Conservation (phyloP, 1,140 invertebrate genomes). For the Drosophila asahinai region DNA sequence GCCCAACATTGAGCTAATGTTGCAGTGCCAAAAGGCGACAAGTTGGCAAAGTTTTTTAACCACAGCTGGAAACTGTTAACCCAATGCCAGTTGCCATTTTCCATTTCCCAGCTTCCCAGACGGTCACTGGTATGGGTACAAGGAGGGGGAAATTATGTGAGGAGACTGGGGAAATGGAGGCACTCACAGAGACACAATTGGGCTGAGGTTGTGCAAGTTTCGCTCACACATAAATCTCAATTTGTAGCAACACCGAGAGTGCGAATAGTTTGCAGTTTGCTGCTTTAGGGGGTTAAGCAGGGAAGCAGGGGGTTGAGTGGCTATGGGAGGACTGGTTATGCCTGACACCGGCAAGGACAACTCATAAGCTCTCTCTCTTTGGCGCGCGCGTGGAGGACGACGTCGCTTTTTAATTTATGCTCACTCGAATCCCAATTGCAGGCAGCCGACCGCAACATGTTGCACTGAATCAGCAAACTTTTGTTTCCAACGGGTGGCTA, state of each 20-base stretch:
- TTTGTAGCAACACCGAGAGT: slow-evolving; percentile 77
- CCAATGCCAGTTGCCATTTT: slow-evolving; percentile 75
- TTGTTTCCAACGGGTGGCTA: slow-evolving; percentile 19
- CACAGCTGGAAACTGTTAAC: slow-evolving; percentile 55
- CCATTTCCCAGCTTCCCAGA: slow-evolving; percentile 64
- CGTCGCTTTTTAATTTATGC: slow-evolving; percentile 77
- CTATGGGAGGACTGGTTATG: not conserved
- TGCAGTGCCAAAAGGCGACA: slow-evolving; percentile 66
- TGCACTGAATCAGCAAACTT: slow-evolving; percentile 65
- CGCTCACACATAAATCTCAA: slow-evolving; percentile 78
- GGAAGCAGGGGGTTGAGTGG: not conserved
- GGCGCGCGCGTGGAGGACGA: slow-evolving; percentile 13
- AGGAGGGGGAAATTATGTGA: not conserved
- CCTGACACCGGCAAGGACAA: slow-evolving; percentile 36
- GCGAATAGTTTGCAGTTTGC: slow-evolving; percentile 72
- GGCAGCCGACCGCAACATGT: slow-evolving; percentile 77
- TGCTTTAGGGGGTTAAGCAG: slow-evolving; percentile 9
- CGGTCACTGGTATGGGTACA: slow-evolving; percentile 32
- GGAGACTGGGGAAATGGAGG: slow-evolving; percentile 2
- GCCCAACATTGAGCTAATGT: slow-evolving; percentile 50
- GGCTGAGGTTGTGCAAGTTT: slow-evolving; percentile 80
- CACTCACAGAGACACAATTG: slow-evolving; percentile 56
- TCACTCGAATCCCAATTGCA: slow-evolving; percentile 79
- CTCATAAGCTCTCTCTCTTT: slow-evolving; percentile 50
- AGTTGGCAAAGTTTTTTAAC: slow-evolving; percentile 73